These are phyloP conservation scores for Elaphurus davidianus DNA, from an alignment of 2,113 vertebrate species.

Conservation along the genomic window DNA sequence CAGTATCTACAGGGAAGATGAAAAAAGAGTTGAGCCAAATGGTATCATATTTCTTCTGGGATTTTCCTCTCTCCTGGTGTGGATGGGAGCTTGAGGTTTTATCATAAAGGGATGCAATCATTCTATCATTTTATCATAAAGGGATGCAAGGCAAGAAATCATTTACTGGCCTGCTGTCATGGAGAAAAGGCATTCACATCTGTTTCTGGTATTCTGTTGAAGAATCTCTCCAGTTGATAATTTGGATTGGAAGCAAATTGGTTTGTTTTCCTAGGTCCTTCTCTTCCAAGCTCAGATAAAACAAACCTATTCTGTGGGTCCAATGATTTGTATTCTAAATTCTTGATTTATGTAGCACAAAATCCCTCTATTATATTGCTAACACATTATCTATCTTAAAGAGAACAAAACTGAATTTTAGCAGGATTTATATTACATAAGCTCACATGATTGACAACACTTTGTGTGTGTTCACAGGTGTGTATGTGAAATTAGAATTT, in stretches of 20 bases:
- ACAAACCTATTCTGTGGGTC: conserved; percentile 79
- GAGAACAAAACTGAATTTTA: conserved; percentile 65
- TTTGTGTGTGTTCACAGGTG: conserved; percentile 11
- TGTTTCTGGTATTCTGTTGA: conserved; percentile 81
- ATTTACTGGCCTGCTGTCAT: conserved; percentile 60
- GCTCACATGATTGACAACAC: conserved; percentile 40
- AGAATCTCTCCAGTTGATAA: conserved; percentile 80
- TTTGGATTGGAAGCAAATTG: conserved; percentile 78
- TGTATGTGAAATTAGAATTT: conserved; percentile 54
- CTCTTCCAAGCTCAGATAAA: conserved; percentile 80
- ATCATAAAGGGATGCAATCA: conserved; percentile 70
- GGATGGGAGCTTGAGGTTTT: conserved; percentile 73
- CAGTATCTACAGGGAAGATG: conserved; percentile 67
- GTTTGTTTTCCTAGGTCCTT: conserved; percentile 80
- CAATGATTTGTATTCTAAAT: conserved; percentile 77
- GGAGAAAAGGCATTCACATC: conserved; percentile 77
- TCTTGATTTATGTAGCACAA: conserved; percentile 75
- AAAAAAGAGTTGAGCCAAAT: conserved; percentile 44
- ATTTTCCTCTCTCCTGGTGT: conserved; percentile 62
- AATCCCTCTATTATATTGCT: conserved; percentile 74
- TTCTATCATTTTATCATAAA: conserved; percentile 70
- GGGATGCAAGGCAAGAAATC: conserved; percentile 70
- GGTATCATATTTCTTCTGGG: conserved; percentile 59
- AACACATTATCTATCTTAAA: conserved; percentile 76
- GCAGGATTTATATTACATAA: conserved; percentile 59